Evolutionary conservation across 2,888 invertebrate species (phyloP), one percentile per base, ranked within the genome.

Genomic region (Orchesella flavescens): DNA sequence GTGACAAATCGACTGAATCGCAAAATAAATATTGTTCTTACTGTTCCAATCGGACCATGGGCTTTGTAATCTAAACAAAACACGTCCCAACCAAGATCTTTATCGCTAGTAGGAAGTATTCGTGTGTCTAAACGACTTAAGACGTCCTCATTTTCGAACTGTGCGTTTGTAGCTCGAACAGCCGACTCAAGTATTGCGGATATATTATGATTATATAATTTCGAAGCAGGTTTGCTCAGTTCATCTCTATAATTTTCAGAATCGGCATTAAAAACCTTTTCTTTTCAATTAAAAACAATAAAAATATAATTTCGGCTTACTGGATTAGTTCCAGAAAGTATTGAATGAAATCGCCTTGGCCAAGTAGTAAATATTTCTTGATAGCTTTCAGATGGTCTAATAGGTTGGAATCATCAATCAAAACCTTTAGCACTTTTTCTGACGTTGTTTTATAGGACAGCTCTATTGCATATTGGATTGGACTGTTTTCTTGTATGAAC

Each of bases 291-390:
- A 57, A 7, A 57, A 59, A 13, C 15, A 23, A 49, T 46, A 19
- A 49, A 10, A 12, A 12, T 43, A 0, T 71, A 44, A 76, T 44
- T 61, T 12, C 2, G 5, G 92, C 94, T 92, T 91, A 97, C 96
- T 95, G 95, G 85, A 98, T 91, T 84, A 97, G 92, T 89, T 97
- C 96, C 93, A 99, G 95, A 75, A 99, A 93, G 89, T 97, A 95
- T 89, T 96, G 94, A 89, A 97, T 96, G 90, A 98, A 98, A 91
- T 99, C 98, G 0, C 98, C 98, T 91, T 98, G 98, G 15, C 97
- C 97, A 15, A 99, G 93, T 76, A 99, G 92, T 89, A 99, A 91
- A 91, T 97, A 98, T 83, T 95, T 93, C 86, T 97, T 93, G 91
- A 98, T 94, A 23, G 97, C 97, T 89, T 96, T 94, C 73, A 98